Conservation (phyloP, 2,797 vertebrate species). For the Cyclura pinguis region DNA sequence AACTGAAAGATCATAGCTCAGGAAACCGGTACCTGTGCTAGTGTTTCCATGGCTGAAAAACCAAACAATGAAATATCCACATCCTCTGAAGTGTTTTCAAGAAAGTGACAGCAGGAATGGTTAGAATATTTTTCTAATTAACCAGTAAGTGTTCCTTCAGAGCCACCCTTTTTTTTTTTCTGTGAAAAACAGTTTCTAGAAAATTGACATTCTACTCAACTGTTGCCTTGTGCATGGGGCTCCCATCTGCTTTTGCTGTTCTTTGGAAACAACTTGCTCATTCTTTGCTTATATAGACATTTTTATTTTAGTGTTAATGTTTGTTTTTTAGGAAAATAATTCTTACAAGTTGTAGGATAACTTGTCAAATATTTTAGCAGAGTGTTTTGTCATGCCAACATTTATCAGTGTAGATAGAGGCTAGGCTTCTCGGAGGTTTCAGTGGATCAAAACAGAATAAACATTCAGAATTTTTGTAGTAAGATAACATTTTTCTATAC, state of each 20-base stretch:
- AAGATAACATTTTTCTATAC: constrained; percentile 13
- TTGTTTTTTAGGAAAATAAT: constrained; percentile 30
- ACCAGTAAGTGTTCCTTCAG: neutral
- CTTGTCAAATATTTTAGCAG: constrained; percentile 27
- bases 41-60: neutral
- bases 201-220: neutral
- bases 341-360: constrained; percentile 19
- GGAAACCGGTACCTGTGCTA: neutral
- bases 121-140: constrained; percentile 11
- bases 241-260: neutral
- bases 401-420: constrained; percentile 21
- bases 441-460: constrained; percentile 17
- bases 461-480: constrained; percentile 1
- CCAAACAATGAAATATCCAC: neutral
- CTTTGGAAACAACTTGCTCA: neutral
- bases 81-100: neutral
- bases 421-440: constrained; percentile 2
- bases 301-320: constrained; percentile 16
- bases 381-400: constrained; percentile 5
- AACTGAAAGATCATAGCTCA: neutral
- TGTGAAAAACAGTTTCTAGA: constrained; percentile 3
- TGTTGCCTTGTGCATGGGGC: constrained; percentile 16
- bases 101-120: neutral
- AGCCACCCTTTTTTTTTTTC: neutral
- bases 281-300: neutral